Evolutionary conservation across 2,113 vertebrate genomes (phyloP).

Genomic region (Recurvirostra avosetta): DNA sequence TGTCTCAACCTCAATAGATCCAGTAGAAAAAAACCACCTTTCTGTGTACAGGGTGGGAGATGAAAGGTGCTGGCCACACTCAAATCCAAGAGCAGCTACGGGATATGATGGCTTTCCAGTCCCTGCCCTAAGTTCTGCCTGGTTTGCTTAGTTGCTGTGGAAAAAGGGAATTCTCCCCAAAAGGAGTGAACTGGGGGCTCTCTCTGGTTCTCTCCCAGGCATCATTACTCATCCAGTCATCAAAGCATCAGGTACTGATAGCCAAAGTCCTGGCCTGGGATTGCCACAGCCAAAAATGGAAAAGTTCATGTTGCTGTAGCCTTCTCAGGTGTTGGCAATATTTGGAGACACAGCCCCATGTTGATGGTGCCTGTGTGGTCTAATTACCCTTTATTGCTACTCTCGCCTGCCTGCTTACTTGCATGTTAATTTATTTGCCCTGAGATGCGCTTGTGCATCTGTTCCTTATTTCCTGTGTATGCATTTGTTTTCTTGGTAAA

Average conservation of each 20-base stretch:
- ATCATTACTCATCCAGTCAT: neutral
- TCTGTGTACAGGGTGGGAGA: neutral
- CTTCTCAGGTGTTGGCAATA: neutral
- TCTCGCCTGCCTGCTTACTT: neutral
- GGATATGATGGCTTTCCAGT: neutral
- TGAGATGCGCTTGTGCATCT: neutral
- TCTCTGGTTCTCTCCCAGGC: neutral
- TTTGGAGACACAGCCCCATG: neutral
- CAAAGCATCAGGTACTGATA: neutral
- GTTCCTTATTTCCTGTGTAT: conserved; percentile 58
- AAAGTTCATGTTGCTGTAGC: neutral
- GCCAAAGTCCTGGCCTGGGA: neutral
- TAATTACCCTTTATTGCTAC: neutral
- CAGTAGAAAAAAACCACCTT: neutral
- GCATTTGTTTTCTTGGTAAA: conserved; percentile 42
- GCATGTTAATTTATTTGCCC: conserved; percentile 24
- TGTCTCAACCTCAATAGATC: neutral
- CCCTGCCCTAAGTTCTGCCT: neutral
- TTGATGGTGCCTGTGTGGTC: conserved; percentile 42
- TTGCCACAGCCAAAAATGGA: accelerated
- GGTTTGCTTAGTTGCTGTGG: neutral
- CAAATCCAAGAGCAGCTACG: neutral
- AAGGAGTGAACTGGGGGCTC: neutral
- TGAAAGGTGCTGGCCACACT: neutral
- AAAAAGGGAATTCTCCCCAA: neutral